Percentiles rank a stretch among this genome's conserved stretches.
Evolutionary conservation across 2,113 vertebrate genomes (phyloP).

Genomic region (Percopsis transmontana): DNA sequence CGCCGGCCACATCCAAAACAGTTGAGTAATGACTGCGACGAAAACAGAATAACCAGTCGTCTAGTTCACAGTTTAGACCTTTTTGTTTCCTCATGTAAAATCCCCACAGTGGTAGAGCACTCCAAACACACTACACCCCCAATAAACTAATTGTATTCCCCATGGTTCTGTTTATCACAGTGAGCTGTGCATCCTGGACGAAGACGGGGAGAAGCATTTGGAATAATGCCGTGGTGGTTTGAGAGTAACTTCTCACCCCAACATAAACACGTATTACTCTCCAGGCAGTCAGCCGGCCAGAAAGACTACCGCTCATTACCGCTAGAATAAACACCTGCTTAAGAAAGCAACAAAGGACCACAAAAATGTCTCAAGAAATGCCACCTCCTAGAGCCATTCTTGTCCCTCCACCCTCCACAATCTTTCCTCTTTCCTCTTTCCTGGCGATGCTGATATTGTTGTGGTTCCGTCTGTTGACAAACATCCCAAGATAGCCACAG

Average conservation of each 20-base stretch:
- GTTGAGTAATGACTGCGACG: constrained; percentile 9
- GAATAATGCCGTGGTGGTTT: constrained; percentile 28
- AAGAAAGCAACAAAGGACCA: constrained; percentile 51
- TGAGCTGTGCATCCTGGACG: constrained; percentile 1
- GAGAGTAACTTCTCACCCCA: constrained; percentile 26
- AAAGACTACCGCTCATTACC: constrained; percentile 37
- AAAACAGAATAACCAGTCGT: constrained; percentile 19
- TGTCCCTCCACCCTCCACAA: constrained; percentile 38
- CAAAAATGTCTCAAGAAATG: constrained; percentile 39
- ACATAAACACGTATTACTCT: constrained; percentile 53
- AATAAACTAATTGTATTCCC: not conserved
- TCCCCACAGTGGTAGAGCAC: not conserved
- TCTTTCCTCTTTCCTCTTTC: constrained; percentile 35
- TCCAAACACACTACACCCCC: too few relatives aligned
- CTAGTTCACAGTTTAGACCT: constrained; percentile 39
- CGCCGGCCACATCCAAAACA: constrained; percentile 16
- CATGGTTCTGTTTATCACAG: not conserved
- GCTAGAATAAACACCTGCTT: constrained; percentile 55
- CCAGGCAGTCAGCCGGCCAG: constrained; percentile 18
- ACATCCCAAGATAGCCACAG: constrained; percentile 24
- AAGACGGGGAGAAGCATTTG: not conserved
- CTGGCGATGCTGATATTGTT: constrained; percentile 45
- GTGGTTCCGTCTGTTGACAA: constrained; percentile 31
- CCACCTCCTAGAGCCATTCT: constrained; percentile 1
- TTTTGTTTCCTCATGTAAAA: not conserved